Base-by-base conservation (phyloP, 1,140 invertebrate genomes). In the Cotesia chilonis region DNA sequence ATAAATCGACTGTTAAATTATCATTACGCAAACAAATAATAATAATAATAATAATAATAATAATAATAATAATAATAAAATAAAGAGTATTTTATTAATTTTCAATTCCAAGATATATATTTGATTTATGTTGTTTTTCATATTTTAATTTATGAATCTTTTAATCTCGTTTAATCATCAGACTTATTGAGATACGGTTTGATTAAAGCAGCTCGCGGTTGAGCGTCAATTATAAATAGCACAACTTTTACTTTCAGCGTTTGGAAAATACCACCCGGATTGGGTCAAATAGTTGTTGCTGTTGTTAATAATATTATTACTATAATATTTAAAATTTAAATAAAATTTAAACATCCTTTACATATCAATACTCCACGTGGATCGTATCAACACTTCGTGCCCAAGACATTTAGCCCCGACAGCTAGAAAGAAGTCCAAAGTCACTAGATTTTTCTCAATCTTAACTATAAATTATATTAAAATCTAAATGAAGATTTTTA, bases 311-410 rank as follows among this genome's bases (percentile, higher is more conserved):
- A 64, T 36, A 52, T 65, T 35, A 51, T 35, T 72, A 55, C 20
- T n/a, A 9, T 37, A 38, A 12, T n/a, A 68, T 38, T 9, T 68
- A 51, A 55, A 38, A 17, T 17, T 57, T 35, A 37, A 5, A 17
- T 20, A 47, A 35, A 52, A 41, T 67, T 35, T 71, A 74, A 70
- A 71, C 60, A 74, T 74, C 69, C 55, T 66, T 66, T 52, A n/a
- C 64, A 64, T 68, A 71, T 74, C 66, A 69, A 71, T 74, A 74
- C 72, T 74, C 73, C 67, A 4, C 51, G 10, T 66, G 66, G 66
- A 65, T 52, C 37, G 20, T 65, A 59, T 38, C 69, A 65, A 71
- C 69, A 38, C 54, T 72, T 74, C 64, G 59, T 57, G 4, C 64
- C 10, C 41, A 47, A 47, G 41, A 28, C 10, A 47, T 47, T 47